Base-by-base conservation (phyloP, 2,888 invertebrate species). In the Agriopis marginaria region DNA sequence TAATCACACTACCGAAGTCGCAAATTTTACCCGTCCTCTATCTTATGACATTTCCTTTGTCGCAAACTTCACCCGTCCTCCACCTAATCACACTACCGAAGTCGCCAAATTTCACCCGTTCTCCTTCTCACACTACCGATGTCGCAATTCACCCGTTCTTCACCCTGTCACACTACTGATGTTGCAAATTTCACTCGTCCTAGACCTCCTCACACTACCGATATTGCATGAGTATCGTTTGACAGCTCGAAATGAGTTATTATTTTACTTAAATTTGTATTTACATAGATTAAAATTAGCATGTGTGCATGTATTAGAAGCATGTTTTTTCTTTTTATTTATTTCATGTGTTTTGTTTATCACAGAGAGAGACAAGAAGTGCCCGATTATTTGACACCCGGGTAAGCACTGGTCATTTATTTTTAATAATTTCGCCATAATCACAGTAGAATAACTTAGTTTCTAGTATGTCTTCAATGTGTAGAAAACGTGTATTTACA, bases 351-450 rank as follows among this genome's bases (percentile, higher is more conserved):
- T 87, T 88, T 87, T 86, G 79, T 91, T 91, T 86, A 89, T 88
- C 89, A 90, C 94, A 94, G 94, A 91, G 94, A 94, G 86, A 90
- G 86, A 82, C 89, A 90, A 86, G 91, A 85, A 82, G 90, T 90
- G 77, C 94, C 94, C 78, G 94, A 94, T 91, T 92, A 93, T 90
- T 91, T 94, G 86, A 94, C 93, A 84, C 87, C 91, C 79, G 91
- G 93, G 94, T 94, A 91, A 94, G 94, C 87, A 88, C 85, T 79
- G 74, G 84, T 86, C 39, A 59, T 17, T 67, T 60, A 68, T 64
- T 70, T 59, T 62, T 66, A 65, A 42, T 69, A 11, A 53, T 44
- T 53, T 62, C 11, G 10, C 40, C 60, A 50, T 8, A 39, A 14
- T 39, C 11, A 39, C 10, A 10, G 32, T 60, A 49, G 49, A 49